Base-by-base conservation (phyloP, 2,888 invertebrate species). In the Torymus auratus region DNA sequence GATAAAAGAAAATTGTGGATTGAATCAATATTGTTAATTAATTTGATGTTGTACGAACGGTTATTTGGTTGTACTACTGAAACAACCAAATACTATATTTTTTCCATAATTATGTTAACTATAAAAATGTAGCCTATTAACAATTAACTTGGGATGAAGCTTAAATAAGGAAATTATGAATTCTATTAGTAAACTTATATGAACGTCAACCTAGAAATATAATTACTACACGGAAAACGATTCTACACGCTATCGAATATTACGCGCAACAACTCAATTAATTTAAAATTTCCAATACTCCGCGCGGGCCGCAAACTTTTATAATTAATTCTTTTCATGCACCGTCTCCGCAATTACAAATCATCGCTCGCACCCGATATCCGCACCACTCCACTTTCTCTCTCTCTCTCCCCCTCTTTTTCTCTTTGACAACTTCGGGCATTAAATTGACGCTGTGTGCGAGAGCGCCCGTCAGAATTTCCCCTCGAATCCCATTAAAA, bases 401-500 rank as follows among this genome's bases (percentile, higher is more conserved):
- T 41, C 41, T 41, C 41, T 28, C 28, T 28, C 7, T 41, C 7
- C 41, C 7, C 41, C 41, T 41, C 41, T 41, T 41, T 41, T 41
- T 7, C 41, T 10, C 7, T 41, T 41, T 41, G 41, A 41, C 41
- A 41, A 41, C 17, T 15, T 15, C 15, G 17, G 50, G 41, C 28
- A 73, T 68, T 56, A 62, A 73, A 79, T 69, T 53, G 50, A 20
- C 50, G 13, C 56, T 41, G 13, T 60, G 67, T 5, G 28, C 58
- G 20, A 23, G 15, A 28, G 15, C 7, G 69, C 20, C n/a, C 20
- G 58, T 71, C 56, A 79, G 28, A 69, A 79, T 69, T 69, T 23
- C 28, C 10, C 17, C 68, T 50, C 28, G 56, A 81, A 81, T 69
- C 60, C 73, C 13, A 73, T 81, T 77, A 78, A 81, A 81, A 81